phyloP scores from a whole-genome alignment of 2,113 vertebrate species.

The Mormyrus lacerda region DNA sequence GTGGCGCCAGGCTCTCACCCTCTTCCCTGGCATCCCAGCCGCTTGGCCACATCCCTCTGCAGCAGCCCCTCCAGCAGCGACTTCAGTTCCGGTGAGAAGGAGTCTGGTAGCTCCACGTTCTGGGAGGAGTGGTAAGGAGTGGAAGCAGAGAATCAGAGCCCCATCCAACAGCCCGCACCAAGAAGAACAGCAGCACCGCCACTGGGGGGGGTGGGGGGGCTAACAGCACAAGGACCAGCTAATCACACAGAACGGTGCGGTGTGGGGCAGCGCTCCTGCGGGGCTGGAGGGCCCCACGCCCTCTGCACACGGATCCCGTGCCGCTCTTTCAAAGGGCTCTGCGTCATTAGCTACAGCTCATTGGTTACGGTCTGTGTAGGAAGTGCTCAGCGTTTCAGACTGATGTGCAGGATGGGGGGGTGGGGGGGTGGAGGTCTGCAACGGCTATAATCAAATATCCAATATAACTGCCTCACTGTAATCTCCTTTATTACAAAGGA shows the following conservation, averaged over 20 bases:
- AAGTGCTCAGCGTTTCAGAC: not conserved
- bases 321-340: not conserved
- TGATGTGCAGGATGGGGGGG: not conserved
- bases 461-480: not conserved
- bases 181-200: fast-evolving
- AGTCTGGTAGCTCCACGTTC: conserved; percentile 92
- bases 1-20: conserved; percentile 60
- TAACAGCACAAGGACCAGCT: not conserved
- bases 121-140: conserved; percentile 34
- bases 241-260: not conserved
- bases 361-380: not conserved
- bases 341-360: not conserved
- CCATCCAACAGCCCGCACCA: not conserved
- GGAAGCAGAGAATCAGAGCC: not conserved
- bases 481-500: conserved; percentile 8
- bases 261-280: fast-evolving
- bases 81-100: conserved; percentile 84
- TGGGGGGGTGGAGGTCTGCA: not conserved
- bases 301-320: not conserved
- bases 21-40: conserved; percentile 83
- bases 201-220: no score
- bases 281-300: not conserved
- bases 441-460: conserved; percentile 4
- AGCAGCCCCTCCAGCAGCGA: conserved; percentile 85
- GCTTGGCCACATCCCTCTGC: conserved; percentile 80